Evolutionary conservation across 2,797 vertebrate genomes (phyloP).

Genomic region (Mormyrops attenuatus): DNA sequence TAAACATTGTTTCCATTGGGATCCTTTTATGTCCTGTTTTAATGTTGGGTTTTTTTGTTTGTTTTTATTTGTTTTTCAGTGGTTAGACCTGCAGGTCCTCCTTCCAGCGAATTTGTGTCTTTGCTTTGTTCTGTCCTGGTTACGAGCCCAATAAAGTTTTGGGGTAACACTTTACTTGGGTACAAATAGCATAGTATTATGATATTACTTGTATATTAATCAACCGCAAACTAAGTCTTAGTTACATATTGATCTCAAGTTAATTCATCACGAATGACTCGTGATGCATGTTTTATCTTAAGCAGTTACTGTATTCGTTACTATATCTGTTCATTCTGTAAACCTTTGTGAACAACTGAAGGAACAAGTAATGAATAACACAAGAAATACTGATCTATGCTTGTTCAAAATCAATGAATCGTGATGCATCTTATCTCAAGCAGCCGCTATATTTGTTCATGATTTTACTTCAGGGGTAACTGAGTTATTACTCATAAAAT

Average conservation of each 20-base stretch:
- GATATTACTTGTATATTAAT: not conserved
- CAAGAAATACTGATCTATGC: not conserved
- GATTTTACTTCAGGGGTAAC: not conserved
- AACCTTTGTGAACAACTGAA: not conserved
- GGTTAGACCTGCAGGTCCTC: constrained; percentile 29
- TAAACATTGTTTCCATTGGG: not conserved
- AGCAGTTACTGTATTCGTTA: not conserved
- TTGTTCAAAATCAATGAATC: not conserved
- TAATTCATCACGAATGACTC: not conserved
- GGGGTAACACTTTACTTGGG: not conserved
- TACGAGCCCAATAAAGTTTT: constrained; percentile 45
- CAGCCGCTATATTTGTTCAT: not conserved
- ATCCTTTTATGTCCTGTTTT: not conserved
- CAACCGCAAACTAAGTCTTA: not conserved
- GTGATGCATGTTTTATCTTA: not conserved
- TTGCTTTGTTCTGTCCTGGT: constrained; percentile 48
- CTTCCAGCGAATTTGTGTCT: constrained; percentile 48
- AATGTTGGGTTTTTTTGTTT: not conserved
- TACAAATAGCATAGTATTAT: not conserved
- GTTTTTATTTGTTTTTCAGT: constrained; percentile 13
- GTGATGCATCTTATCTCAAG: not conserved
- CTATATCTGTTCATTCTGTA: not conserved
- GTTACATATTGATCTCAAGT: not conserved
- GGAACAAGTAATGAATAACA: not conserved
- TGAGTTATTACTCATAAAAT: not conserved